Base-by-base conservation (phyloP, 35 echinoderm and acorn worm genomes). In the Diadema setosum region DNA sequence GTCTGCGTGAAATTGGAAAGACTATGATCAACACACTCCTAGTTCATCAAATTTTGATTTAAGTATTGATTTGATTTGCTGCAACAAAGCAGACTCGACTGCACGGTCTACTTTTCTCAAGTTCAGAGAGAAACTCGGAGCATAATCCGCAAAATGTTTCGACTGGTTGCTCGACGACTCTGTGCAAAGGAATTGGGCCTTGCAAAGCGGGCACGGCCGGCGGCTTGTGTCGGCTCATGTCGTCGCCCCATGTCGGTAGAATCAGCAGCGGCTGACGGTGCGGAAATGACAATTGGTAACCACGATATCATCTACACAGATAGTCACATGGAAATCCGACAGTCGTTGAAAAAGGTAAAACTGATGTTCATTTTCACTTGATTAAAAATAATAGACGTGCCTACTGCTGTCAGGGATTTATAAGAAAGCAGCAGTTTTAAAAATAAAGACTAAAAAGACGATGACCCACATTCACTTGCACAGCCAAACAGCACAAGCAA, bases 261-360 rank as follows among this genome's bases (percentile, higher is more conserved):
- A 82, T 26, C 80, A 25, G 44, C 39, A 40, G 32, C 76, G 3
- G 40, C 76, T 50, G 45, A 46, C 11, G 61, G 8, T 65, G 5
- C 61, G 8, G 5, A n/a, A 65, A 7, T 8, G n/a, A 31, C 39
- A 52, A 44, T 82, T 14, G 42, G 86, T 80, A 46, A 73, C 46
- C 40, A 81, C 11, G 90, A 92, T 39, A 61, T 49, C 24, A 82
- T 92, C 18, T 92, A 86, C 27, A 92, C 90, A 21, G 90, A 86
- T 27, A 57, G 87, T 7, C 90, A 92, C 18, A 60, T 87, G 29
- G 90, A 85, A 63, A 46, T 92, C 32, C 86, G 84, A 59, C 16
- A 63, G 39, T 75, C 90, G 2, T 57, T 92, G 17, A 76, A 60
- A 25, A 92, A 92, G 70, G 90, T 92, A 67, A 41, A 2, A 11